A percentile compares a stretch with the other conserved stretches of the same genome.
Evolutionary conservation across 2,113 vertebrate species (phyloP).

Genomic region (Podarcis raffonei): DNA sequence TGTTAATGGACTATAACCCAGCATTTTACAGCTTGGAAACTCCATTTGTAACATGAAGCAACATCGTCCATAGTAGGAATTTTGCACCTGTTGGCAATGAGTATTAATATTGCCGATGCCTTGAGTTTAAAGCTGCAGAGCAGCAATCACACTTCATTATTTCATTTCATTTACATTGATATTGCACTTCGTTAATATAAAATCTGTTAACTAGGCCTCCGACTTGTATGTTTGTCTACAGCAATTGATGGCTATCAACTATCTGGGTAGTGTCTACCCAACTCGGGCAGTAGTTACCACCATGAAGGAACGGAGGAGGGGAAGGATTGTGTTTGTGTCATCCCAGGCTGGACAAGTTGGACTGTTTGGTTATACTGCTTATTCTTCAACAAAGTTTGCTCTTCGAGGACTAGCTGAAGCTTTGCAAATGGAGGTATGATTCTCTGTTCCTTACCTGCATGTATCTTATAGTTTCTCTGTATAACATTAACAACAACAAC

Average conservation of each 20-base stretch:
- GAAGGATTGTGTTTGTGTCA: conserved; percentile 93
- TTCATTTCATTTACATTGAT: background rate
- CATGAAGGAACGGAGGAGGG: conserved; percentile 96
- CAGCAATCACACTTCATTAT: background rate
- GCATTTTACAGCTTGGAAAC: background rate
- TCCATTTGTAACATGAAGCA: background rate
- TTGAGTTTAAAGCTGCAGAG: background rate
- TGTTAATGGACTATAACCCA: background rate
- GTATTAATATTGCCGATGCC: background rate
- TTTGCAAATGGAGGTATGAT: conserved; percentile 95
- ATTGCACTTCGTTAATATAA: background rate
- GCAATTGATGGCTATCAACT: conserved; percentile 96
- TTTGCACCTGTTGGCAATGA: background rate
- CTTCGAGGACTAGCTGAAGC: conserved; percentile 93
- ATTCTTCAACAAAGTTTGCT: conserved; percentile 95
- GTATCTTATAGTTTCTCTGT: background rate
- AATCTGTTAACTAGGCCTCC: background rate
- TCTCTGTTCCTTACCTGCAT: background rate
- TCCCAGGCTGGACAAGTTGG: conserved; percentile 96
- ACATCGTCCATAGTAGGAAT: background rate
- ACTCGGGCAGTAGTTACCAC: conserved; percentile 91
- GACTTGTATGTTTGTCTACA: conserved; percentile 60
- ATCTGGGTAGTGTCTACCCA: conserved; percentile 95
- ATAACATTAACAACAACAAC: too few relatives aligned
- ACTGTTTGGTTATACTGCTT: conserved; percentile 92